A percentile compares a stretch with the other conserved stretches of the same genome.
phyloP scores from a whole-genome alignment of 2,888 invertebrate species.

The Vannuccia rotundouncinata region DNA sequence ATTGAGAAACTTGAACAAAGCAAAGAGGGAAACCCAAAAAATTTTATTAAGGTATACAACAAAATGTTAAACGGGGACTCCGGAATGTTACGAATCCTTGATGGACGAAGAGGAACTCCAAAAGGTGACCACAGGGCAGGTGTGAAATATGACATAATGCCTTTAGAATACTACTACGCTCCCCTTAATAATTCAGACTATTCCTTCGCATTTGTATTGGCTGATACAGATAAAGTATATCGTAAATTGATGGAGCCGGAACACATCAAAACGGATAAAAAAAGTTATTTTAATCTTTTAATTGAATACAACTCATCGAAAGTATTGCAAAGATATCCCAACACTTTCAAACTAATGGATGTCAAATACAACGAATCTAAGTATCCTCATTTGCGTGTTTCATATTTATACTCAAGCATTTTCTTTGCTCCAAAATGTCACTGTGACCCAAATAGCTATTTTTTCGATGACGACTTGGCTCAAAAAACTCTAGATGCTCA shows the following conservation, averaged over 20 bases:
- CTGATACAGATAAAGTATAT: constrained; percentile 53
- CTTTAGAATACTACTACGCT: constrained; percentile 54
- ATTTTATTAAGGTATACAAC: constrained; percentile 49
- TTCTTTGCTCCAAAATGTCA: constrained; percentile 56
- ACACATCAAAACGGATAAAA: constrained; percentile 43
- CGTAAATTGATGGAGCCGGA: constrained; percentile 41
- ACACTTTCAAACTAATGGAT: constrained; percentile 50
- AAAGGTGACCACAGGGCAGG: constrained; percentile 41
- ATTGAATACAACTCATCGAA: constrained; percentile 53
- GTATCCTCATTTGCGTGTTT: constrained; percentile 51
- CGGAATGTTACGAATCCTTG: constrained; percentile 29
- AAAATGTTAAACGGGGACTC: constrained; percentile 49
- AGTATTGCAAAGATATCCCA: constrained; percentile 43
- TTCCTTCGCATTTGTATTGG: constrained; percentile 55
- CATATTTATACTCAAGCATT: constrained; percentile 56
- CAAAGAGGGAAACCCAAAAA: constrained; percentile 50
- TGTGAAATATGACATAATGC: constrained; percentile 42
- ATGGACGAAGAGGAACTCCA: constrained; percentile 40
- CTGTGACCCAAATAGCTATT: constrained; percentile 56
- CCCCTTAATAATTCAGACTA: constrained; percentile 54
- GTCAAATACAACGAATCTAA: constrained; percentile 46
- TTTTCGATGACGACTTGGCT: constrained; percentile 56
- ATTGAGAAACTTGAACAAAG: constrained; percentile 54
- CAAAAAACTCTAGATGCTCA: constrained; percentile 56
- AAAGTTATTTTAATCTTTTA: constrained; percentile 55